Evolutionary conservation across 1,140 invertebrate genomes (phyloP).

Genomic region (Octopus bimaculoides): DNA sequence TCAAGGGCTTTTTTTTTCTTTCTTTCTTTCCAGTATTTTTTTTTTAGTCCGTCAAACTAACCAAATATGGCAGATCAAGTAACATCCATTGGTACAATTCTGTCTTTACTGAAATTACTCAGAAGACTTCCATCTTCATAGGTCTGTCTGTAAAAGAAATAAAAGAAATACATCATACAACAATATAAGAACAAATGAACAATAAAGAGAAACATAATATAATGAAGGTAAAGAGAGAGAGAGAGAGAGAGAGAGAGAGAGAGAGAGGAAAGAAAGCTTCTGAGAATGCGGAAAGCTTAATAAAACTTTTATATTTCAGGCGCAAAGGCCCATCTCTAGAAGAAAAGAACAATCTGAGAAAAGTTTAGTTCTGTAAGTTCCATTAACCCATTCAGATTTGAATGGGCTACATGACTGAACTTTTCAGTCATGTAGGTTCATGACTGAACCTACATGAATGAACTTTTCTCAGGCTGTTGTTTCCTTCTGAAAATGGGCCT

Average conservation of each 20-base stretch:
- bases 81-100: conserved; percentile 13
- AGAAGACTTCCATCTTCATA: conserved; percentile 13
- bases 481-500: too few relatives aligned
- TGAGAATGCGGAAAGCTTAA: too few relatives aligned
- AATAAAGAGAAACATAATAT: neutral
- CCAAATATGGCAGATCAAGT: neutral
- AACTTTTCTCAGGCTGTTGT: too few relatives aligned
- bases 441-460: too few relatives aligned
- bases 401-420: too few relatives aligned
- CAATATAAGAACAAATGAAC: neutral
- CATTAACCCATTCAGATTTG: too few relatives aligned
- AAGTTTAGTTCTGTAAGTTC: too few relatives aligned
- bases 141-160: conserved; percentile 9
- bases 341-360: too few relatives aligned
- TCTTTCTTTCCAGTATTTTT: neutral
- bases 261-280: neutral
- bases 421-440: too few relatives aligned
- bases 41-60: neutral
- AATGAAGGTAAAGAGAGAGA: neutral
- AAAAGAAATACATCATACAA: neutral
- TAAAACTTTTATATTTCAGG: too few relatives aligned
- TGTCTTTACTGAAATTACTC: conserved; percentile 9
- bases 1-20: neutral
- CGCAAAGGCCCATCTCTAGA: too few relatives aligned
- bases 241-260: neutral